phyloP scores from a whole-genome alignment of 2,797 vertebrate species.

The Peromyscus aztecus region DNA sequence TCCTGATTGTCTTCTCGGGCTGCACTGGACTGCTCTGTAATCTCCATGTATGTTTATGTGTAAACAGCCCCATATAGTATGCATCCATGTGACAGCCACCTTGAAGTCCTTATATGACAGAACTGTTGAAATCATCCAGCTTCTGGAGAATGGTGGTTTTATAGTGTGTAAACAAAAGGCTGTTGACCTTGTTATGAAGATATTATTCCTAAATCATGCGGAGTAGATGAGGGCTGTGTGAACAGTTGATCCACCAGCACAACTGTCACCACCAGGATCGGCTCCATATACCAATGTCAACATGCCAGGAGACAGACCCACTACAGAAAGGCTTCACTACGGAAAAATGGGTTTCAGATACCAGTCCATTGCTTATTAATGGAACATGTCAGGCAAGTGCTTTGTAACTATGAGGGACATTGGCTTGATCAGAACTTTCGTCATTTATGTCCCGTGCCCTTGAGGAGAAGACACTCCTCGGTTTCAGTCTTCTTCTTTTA shows the following conservation, averaged over 20 bases:
- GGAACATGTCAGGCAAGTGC: neutral
- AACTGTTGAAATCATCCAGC: neutral
- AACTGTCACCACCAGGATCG: neutral
- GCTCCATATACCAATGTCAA: neutral
- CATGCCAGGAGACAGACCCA: neutral
- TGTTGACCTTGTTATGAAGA: neutral
- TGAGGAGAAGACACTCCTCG: neutral
- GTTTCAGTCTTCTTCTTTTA: neutral
- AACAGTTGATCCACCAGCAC: neutral
- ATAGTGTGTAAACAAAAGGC: neutral
- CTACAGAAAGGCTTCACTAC: neutral
- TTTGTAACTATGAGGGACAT: neutral
- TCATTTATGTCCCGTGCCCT: too few species aligned
- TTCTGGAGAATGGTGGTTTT: neutral
- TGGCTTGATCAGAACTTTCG: neutral
- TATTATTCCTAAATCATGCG: neutral
- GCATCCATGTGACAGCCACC: too few species aligned
- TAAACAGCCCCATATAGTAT: neutral
- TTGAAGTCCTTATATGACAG: neutral
- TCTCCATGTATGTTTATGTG: neutral
- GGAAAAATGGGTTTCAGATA: neutral
- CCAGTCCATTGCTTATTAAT: neutral
- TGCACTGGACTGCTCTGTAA: neutral
- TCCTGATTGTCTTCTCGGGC: neutral
- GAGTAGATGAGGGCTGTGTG: neutral